phyloP scores from a whole-genome alignment of 2,797 vertebrate genomes.

The Iguana delicatissima region DNA sequence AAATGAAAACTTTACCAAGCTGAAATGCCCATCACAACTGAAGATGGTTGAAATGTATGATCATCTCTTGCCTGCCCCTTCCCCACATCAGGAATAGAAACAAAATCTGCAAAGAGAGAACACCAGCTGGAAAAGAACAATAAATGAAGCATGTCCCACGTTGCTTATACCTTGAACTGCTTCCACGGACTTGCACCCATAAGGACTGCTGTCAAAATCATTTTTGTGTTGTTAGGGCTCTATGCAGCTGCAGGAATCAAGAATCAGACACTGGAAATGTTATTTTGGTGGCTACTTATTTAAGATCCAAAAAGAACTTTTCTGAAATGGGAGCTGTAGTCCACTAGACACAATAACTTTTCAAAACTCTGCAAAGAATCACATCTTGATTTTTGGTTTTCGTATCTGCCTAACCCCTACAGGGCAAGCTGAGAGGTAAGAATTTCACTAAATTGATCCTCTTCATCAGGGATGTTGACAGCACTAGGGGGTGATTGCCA shows the following conservation, averaged over 20 bases:
- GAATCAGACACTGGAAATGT: neutral
- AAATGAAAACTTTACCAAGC: neutral
- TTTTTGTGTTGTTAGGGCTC: neutral
- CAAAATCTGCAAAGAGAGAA: neutral
- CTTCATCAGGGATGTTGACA: neutral
- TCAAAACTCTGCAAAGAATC: neutral
- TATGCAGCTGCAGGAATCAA: neutral
- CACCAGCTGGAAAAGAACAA: too few species aligned
- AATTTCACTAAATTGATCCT: neutral
- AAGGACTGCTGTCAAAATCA: neutral
- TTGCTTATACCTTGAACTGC: neutral
- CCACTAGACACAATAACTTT: too few species aligned
- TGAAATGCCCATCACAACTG: neutral
- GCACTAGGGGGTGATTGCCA: neutral
- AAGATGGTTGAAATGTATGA: neutral
- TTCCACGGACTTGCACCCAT: neutral
- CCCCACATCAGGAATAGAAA: neutral
- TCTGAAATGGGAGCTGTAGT: neutral
- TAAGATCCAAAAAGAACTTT: neutral
- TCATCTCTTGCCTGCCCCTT: neutral
- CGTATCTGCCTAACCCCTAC: too few species aligned
- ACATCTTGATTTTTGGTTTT: neutral
- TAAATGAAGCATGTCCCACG: neutral
- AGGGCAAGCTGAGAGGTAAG: neutral
- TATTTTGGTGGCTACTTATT: too few species aligned